Conservation (phyloP, 2,113 vertebrate species). For the Pycnonotus jocosus region DNA sequence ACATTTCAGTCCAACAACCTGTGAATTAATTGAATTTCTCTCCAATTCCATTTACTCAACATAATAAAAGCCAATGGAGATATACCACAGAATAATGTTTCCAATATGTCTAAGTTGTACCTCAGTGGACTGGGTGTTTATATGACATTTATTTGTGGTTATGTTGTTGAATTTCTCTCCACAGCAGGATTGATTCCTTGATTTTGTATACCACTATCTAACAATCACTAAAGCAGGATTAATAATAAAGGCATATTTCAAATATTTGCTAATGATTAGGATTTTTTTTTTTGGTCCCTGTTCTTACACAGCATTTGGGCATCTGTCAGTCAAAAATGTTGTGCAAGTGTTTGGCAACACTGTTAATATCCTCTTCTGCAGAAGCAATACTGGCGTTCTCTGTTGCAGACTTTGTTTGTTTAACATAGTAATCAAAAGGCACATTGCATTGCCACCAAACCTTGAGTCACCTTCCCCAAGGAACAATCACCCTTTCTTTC, state of each 20-base stretch:
- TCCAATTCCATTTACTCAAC: background rate
- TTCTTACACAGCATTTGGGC: background rate
- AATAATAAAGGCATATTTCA: background rate
- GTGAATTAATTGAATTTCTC: background rate
- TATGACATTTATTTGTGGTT: background rate
- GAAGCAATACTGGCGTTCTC: background rate
- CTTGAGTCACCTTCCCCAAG: slow-evolving; percentile 46
- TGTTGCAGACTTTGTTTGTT: background rate
- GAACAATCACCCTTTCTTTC: slow-evolving; percentile 34
- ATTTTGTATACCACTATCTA: background rate
- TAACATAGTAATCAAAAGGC: slow-evolving; percentile 27
- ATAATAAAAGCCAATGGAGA: background rate
- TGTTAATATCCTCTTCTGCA: background rate
- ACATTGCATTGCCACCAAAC: slow-evolving; percentile 23
- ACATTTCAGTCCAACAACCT: background rate
- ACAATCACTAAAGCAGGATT: background rate
- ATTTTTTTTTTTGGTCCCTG: background rate
- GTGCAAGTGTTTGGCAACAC: slow-evolving; percentile 3
- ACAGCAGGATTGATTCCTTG: background rate
- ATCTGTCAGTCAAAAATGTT: background rate
- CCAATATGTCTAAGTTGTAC: background rate
- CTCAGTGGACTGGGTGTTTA: background rate
- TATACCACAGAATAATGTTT: background rate
- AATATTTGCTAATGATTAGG: background rate
- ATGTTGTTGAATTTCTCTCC: background rate